Evolutionary conservation across 2,113 vertebrate genomes (phyloP), one percentile per base, ranked within the genome.

Genomic region (Chinchilla lanigera): DNA sequence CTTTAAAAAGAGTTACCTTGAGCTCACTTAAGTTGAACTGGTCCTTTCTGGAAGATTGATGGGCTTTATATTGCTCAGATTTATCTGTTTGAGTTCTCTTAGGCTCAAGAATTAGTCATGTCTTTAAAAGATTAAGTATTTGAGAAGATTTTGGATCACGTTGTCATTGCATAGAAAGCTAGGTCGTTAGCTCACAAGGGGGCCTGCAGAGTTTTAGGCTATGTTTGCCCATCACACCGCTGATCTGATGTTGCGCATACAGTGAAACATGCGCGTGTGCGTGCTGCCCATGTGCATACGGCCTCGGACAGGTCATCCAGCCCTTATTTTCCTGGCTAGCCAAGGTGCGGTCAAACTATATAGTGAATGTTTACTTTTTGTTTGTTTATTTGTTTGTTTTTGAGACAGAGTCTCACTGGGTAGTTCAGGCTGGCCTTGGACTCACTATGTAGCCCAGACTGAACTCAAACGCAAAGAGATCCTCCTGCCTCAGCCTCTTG

Each of bases 41-140:
- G 56, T 56, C 80, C 28, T 63, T 85, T 78, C 52, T 92, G 38
- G 44, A 95, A 80, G 89, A 35, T 56, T 71, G 61, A 61, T 38
- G 47, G 63, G 60, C 54, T 89, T 38, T 63, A 8, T 88, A 50
- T 69, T 92, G 65, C 33, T 71, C 19, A 89, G 41, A 47, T 69
- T 61, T 69, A 35, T 61, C 35, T 78, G 3, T 67, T 83, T 78
- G 60, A 71, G 17, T 85, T 89, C 60, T 61, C 44, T 38, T 60
- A 6, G 84, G 84, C 14, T 85, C 4, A 95, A 78, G 85, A 67
- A 60, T 89, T 86, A 61, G 89, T 20, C n/a, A 3, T 35, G 22
- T 73, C 22, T 92, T 88, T 84, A 54, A 88, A 89, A 80, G 63
- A 54, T 6, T 47, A 94, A 90, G 30, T 28, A 73, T 77, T 92